phyloP scores from a whole-genome alignment of 2,113 vertebrate genomes.

The Noturus placidus region DNA sequence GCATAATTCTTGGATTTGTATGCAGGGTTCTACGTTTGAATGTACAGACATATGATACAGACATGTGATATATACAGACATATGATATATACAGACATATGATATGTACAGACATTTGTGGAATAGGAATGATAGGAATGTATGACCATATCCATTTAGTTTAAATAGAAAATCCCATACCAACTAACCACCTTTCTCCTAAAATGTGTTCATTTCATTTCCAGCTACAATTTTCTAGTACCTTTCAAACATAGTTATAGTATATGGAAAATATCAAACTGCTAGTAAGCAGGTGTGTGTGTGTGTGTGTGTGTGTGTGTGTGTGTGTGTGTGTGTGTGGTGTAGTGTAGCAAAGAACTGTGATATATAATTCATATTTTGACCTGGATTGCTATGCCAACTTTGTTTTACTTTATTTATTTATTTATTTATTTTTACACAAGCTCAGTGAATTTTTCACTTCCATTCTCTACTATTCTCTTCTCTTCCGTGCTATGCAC shows the following conservation, averaged over 20 bases:
- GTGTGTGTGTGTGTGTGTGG: background rate
- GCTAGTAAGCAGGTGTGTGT: background rate
- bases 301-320: background rate
- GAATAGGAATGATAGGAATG: too few relatives aligned
- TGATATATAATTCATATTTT: background rate
- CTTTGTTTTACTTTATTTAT: background rate
- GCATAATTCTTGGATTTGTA: background rate
- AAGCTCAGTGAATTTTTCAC: too few relatives aligned
- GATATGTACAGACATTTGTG: background rate
- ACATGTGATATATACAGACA: background rate
- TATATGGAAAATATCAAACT: background rate
- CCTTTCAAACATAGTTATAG: background rate
- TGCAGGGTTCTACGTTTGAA: background rate
- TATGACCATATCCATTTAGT: background rate
- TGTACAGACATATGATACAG: background rate
- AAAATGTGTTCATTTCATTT: conserved; percentile 11
- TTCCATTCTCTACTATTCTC: too few relatives aligned
- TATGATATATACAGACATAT: background rate
- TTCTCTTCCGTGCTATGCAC: background rate
- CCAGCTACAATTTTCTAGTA: background rate
- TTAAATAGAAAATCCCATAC: background rate
- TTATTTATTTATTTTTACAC: too few relatives aligned
- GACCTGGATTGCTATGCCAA: background rate
- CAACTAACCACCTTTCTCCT: background rate
- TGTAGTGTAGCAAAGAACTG: background rate